Evolutionary conservation across 2,797 vertebrate genomes (phyloP).

Genomic region (Gouania willdenowi): DNA sequence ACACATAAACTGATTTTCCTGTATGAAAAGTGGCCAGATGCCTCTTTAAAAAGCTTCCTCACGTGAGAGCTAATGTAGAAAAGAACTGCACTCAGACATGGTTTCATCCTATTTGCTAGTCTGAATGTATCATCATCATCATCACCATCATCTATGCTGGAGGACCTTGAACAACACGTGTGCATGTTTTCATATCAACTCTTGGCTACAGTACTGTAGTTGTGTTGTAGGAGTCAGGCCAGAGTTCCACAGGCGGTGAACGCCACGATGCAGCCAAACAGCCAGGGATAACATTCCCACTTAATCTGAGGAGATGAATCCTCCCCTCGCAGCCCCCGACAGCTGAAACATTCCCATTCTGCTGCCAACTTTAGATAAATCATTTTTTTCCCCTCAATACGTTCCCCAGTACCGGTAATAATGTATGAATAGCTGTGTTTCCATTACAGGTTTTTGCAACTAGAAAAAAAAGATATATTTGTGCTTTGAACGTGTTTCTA

Average conservation of each 20-base stretch:
- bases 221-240: slow-evolving; percentile 19
- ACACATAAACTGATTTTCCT: too few species aligned
- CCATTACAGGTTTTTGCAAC: too few species aligned
- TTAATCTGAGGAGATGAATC: slow-evolving; percentile 45
- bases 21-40: slow-evolving; percentile 1
- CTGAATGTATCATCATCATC: too few species aligned
- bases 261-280: slow-evolving; percentile 12
- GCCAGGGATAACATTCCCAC: slow-evolving; percentile 35
- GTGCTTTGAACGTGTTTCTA: too few species aligned
- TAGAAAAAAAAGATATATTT: too few species aligned
- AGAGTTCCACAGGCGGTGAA: slow-evolving; percentile 16
- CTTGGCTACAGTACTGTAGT: slow-evolving; percentile 39
- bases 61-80: too few species aligned
- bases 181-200: slow-evolving; percentile 52
- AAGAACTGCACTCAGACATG: too few species aligned
- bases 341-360: slow-evolving; percentile 35
- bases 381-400: too few species aligned
- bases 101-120: too few species aligned
- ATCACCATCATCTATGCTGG: too few species aligned
- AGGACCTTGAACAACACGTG: slow-evolving; percentile 50
- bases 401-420: too few species aligned
- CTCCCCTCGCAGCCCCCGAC: slow-evolving; percentile 22
- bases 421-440: too few species aligned
- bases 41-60: not conserved
- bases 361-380: slow-evolving; percentile 21